phyloP scores from a whole-genome alignment of 1,140 invertebrate genomes.

The Pachypeltis micranthus region DNA sequence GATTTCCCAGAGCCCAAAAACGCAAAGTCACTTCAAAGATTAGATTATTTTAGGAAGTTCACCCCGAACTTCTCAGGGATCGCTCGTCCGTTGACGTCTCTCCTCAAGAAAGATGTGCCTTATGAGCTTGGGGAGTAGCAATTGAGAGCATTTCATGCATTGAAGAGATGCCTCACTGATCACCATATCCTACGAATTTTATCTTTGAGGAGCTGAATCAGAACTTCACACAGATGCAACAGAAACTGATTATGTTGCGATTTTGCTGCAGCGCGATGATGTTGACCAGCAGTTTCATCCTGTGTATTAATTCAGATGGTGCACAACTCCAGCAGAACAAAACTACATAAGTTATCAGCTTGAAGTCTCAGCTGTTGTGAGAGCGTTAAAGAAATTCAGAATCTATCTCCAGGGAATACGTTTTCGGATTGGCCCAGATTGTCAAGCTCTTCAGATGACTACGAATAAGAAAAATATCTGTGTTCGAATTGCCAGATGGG shows the following conservation, averaged over 20 bases:
- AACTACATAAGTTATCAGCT: no score
- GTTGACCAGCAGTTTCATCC: slow-evolving; percentile 4
- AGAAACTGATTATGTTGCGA: slow-evolving; percentile 27
- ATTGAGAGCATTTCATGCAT: slow-evolving; percentile 18
- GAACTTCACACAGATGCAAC: slow-evolving; percentile 32
- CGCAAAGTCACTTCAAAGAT: no score
- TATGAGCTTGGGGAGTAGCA: slow-evolving; percentile 10
- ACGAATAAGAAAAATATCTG: no score
- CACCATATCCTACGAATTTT: slow-evolving; percentile 31
- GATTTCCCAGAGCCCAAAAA: no score
- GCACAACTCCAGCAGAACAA: no score
- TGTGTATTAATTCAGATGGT: background rate
- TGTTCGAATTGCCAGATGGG: no score
- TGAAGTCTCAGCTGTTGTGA: slow-evolving; percentile 32
- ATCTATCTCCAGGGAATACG: no score
- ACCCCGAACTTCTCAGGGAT: no score
- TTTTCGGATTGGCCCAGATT: slow-evolving; percentile 31
- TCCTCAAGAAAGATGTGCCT: no score
- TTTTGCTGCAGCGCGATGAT: slow-evolving; percentile 26
- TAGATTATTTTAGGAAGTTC: no score
- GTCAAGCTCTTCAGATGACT: slow-evolving; percentile 30
- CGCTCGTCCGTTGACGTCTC: no score
- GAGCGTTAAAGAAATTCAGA: slow-evolving; percentile 37
- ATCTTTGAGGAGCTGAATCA: slow-evolving; percentile 25
- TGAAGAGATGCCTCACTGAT: no score